Base-by-base conservation (phyloP, 2,888 invertebrate genomes). In the Lepetodrilus schrolli region DNA sequence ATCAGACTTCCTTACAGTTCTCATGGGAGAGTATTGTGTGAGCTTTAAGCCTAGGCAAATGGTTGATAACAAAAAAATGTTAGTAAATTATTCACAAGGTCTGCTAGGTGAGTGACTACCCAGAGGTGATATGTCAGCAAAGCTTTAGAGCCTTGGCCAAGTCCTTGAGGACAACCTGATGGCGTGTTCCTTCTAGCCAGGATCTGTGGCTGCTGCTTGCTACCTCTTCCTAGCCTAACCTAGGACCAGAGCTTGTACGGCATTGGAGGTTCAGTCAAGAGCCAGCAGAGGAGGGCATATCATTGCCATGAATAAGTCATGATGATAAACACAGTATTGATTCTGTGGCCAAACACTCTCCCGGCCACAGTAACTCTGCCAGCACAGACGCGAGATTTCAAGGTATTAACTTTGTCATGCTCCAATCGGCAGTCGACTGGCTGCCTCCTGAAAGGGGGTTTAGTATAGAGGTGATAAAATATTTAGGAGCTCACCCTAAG, bases 381-480 rank as follows among this genome's bases (percentile, higher is more conserved):
- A 58, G 34, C n/a, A 8, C 10, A 17, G n/a, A 58, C 58, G 34
- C 26, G 13, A 58, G 26, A 58, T 30, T 43, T 34, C 30, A 17
- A 30, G 58, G 58, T 58, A 58, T 58, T 58, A 30, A 58, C 26
- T 58, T 58, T 30, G 58, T 58, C 58, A 58, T n/a, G 58, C 58
- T 58, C 58, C 34, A 43, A 43, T 43, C 43, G 17, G n/a, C 43
- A 43, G 43, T 17, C 43, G 13, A 34, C 58, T 34, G 10, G 13
- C 58, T 30, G 21, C 26, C 26, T 17, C 58, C 26, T 58, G 30
- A 58, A 58, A 58, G 34, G 58, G 34, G 58, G 58, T 58, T 58
- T 30, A 58, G 58, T n/a, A 17, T 10, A 30, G 17, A 17, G 17
- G 23, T 58, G 26, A 58, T 58, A 17, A 58, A 58, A 58, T 58